These are phyloP conservation scores for Biston stratarius DNA, from an alignment of 2,888 invertebrate genomes.

Conservation along the genomic window DNA sequence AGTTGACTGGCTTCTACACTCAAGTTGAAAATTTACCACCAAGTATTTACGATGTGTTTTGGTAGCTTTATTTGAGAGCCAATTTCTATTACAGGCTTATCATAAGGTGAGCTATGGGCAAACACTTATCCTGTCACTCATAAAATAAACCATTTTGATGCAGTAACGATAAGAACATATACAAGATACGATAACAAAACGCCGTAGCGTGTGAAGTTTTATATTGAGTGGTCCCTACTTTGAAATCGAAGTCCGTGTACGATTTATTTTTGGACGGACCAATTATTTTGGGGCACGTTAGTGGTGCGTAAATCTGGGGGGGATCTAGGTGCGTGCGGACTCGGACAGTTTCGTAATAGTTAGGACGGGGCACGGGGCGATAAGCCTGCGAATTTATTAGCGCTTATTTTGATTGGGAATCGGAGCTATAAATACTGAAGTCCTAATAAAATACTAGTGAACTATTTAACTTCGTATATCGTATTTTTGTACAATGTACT, in stretches of 20 bases:
- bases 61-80: too few relatives aligned
- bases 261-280: slow-evolving; percentile 83
- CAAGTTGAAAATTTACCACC: too few relatives aligned
- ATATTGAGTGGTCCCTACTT: slow-evolving; percentile 5
- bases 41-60: too few relatives aligned
- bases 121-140: too few relatives aligned
- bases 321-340: slow-evolving; percentile 58
- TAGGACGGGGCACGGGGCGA: slow-evolving; percentile 61
- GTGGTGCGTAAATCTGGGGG: slow-evolving; percentile 74
- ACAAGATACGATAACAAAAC: background rate
- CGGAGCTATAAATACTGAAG: slow-evolving; percentile 3
- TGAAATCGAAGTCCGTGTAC: slow-evolving; percentile 49
- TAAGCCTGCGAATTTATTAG: slow-evolving; percentile 64
- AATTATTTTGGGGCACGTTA: slow-evolving; percentile 83
- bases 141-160: background rate
- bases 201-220: background rate
- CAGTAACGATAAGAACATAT: background rate
- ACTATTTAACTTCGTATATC: too few relatives aligned
- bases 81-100: too few relatives aligned
- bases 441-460: background rate
- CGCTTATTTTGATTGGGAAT: slow-evolving; percentile 36
- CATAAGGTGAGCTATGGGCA: too few relatives aligned
- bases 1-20: too few relatives aligned
- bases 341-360: slow-evolving; percentile 57
- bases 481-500: too few relatives aligned